Base-by-base conservation (phyloP, 1,140 invertebrate species). In the Telenomus remus region DNA sequence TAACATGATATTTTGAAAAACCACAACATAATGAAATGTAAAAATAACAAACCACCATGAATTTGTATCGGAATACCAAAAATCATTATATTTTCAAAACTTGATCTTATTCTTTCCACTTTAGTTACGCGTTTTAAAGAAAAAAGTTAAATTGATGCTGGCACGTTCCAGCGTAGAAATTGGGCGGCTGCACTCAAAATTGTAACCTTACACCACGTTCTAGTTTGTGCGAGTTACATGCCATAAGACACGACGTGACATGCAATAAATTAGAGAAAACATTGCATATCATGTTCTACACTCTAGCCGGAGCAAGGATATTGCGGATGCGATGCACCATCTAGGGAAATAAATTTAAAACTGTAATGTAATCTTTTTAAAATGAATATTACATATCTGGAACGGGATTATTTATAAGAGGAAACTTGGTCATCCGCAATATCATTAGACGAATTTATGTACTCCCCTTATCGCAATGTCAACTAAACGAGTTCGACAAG, bases 231-330 rank as follows among this genome's bases (percentile, higher is more conserved):
- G 42, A 34, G 63, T 73, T 73, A 61, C 35, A 34, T 57, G 71
- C 66, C 71, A 68, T 68, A 63, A 66, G 63, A 74, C 71, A 43
- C 60, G 50, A 65, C 54, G 56, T 63, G 71, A 33, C 47, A 42
- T 46, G 61, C 54, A 68, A 74, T 66, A 75, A 68, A 75, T 68
- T 65, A 61, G 19, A 56, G 33, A 75, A 66, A 57, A 53, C 71
- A 63, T 66, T 61, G 44, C 71, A 64, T 75, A 68, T 75, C 63
- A 69, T 54, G 63, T 75, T 59, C 27, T 68, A 53, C 63, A 57
- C 56, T 57, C 46, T 57, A 44, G 43, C 57, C 57, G 46, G 57
- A 39, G 12, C 39, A 48, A 55, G 39, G 42, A 53, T 53, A 68
- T 51, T 57, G 55, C 33, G 37, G 44, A 47, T 47, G 13, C 39